Base-by-base conservation (phyloP, 92 coral and sea anemone species). In the Actinernus sp. region DNA sequence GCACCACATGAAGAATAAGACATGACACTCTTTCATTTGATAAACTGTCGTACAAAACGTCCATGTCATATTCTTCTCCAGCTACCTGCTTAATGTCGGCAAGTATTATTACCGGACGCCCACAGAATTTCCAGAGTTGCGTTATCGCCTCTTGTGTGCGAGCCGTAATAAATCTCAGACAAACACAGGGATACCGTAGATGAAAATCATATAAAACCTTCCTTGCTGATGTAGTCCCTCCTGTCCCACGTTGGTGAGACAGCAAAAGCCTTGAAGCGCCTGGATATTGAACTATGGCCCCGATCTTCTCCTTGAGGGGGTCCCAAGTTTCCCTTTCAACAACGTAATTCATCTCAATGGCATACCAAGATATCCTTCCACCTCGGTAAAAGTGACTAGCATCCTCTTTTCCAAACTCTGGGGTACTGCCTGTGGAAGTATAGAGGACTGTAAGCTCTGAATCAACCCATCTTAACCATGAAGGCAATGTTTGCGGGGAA, bases 331-430 rank as follows among this genome's bases (percentile, higher is more conserved):
- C 64, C 34, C 91, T 75, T 60, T 78, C 81, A 12, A 85, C 53
- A n/a, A 82, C 91, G 17, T 86, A 68, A 0, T 51, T 80, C 45
- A 26, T 59, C 0, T 62, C 31, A 2, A 79, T 14, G 4, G 83
- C 92, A 47, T 86, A 86, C 92, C 92, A 86, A 0, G 92, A 86
- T 31, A 86, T 79, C 14, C 57, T 50, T 0, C 92, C 92, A 4
- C 92, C 92, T 2, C 92, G 87, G 30, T 79, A 86, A 40, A 86
- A 86, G 46, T 86, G 92, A 12, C 26, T 24, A 3, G 88, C 88
- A 73, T 81, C 88, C 1, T 66, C 54, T 0, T 38, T 39, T 1
- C 55, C 88, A 34, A 17, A 44, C 26, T 55, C 63, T 24, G 92
- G 87, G 2, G 11, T 61, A 13, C 61, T 75, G 39, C 87, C 87